A percentile compares a stretch with the other conserved stretches of the same genome.
phyloP scores from a whole-genome alignment of 2,888 invertebrate genomes.

The Hymenopus coronatus region DNA sequence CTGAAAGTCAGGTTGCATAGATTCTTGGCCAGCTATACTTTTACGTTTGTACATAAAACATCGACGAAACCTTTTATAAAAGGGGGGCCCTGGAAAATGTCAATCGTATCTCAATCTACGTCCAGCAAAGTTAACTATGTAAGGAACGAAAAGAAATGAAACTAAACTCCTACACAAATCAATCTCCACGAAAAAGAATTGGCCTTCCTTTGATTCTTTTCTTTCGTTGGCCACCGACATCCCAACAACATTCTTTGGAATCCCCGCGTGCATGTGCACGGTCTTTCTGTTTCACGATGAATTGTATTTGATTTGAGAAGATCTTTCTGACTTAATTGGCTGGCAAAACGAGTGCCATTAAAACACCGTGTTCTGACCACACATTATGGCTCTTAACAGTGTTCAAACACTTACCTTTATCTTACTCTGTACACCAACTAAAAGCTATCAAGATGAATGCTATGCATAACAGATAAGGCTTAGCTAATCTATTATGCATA shows the following conservation, averaged over 20 bases:
- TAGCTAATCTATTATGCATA: too few relatives aligned
- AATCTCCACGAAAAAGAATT: constrained; percentile 16
- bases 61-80: constrained; percentile 18
- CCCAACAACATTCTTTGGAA: constrained; percentile 22
- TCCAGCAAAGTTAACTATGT: constrained; percentile 13
- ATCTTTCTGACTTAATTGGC: constrained; percentile 22
- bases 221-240: constrained; percentile 18
- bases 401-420: too few relatives aligned
- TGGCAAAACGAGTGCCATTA: constrained; percentile 5
- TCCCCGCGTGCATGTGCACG: neutral
- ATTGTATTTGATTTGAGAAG: constrained; percentile 18
- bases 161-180: constrained; percentile 21
- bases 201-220: neutral
- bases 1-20: constrained; percentile 13
- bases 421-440: too few relatives aligned
- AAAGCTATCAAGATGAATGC: too few relatives aligned
- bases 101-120: constrained; percentile 27
- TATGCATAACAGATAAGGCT: too few relatives aligned
- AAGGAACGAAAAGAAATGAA: constrained; percentile 14
- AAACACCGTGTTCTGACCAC: constrained; percentile 2
- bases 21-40: neutral
- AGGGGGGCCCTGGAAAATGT: constrained; percentile 1
- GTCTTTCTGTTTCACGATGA: neutral
- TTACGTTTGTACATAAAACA: neutral
- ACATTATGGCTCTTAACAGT: neutral